Conservation (phyloP, 2,888 invertebrate genomes). For the Endomychus coccineus region DNA sequence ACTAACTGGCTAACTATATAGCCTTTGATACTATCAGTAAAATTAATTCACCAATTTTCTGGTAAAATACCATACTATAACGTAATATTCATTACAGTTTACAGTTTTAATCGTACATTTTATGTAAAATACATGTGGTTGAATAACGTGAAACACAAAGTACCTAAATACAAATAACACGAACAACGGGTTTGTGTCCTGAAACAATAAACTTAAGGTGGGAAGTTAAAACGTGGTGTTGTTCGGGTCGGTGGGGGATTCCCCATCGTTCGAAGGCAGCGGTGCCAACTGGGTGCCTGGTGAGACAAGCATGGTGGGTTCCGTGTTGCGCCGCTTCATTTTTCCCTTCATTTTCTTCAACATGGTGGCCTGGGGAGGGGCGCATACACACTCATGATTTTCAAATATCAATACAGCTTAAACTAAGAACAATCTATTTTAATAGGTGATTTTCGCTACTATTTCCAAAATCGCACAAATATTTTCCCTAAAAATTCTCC, state of each 20-base stretch:
- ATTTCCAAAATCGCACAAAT: no score
- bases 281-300: conserved; percentile 46
- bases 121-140: no score
- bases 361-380: conserved; percentile 90
- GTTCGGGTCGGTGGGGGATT: conserved; percentile 43
- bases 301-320: conserved; percentile 64
- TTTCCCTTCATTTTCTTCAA: conserved; percentile 96
- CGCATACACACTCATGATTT: conserved; percentile 17
- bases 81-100: conserved; percentile 52
- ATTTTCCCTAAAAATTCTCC: no score
- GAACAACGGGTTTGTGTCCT: no score
- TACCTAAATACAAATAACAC: no score
- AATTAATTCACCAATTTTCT: conserved; percentile 33
- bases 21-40: conserved; percentile 23
- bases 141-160: no score
- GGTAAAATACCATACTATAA: conserved; percentile 55
- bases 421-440: no score
- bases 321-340: conserved; percentile 93
- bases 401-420: no score
- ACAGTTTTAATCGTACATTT: no score
- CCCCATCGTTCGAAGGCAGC: conserved; percentile 44
- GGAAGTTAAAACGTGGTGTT: conserved; percentile 41
- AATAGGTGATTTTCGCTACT: no score
- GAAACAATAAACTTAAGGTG: no score
- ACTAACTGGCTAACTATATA: conserved; percentile 21